These are phyloP conservation scores for Bufo bufo DNA, from an alignment of 2,113 vertebrate genomes.

Conservation along the genomic window DNA sequence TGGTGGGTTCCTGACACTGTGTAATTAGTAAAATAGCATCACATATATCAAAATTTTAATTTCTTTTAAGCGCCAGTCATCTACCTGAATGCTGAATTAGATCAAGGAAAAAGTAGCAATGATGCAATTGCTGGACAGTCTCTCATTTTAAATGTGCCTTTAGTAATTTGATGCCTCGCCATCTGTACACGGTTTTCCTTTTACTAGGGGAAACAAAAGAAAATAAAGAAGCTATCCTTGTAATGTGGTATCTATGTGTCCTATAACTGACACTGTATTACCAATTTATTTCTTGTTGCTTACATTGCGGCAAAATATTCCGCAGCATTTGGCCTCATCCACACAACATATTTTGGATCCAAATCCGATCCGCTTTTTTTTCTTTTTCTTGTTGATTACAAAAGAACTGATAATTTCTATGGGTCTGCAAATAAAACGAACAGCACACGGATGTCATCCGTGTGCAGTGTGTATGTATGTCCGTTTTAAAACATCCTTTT, in stretches of 20 bases:
- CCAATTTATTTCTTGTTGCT: background rate
- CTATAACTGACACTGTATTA: background rate
- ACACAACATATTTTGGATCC: too few relatives aligned
- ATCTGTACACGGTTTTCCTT: background rate
- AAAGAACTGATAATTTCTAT: too few relatives aligned
- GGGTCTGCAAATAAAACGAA: too few relatives aligned
- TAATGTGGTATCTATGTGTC: background rate
- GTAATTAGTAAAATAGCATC: background rate
- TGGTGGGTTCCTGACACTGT: background rate
- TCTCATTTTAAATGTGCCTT: background rate
- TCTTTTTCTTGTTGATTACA: too few relatives aligned
- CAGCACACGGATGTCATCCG: too few relatives aligned
- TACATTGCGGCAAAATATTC: background rate
- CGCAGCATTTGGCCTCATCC: too few relatives aligned
- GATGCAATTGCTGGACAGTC: background rate
- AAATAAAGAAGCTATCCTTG: background rate
- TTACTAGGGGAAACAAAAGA: background rate
- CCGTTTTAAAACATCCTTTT: too few relatives aligned
- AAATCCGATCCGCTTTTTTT: too few relatives aligned
- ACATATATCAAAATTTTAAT: conserved; percentile 7
- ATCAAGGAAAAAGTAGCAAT: background rate
- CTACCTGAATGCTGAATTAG: background rate
- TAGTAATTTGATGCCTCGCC: background rate
- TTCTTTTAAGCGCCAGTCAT: conserved; percentile 16
- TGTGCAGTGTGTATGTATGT: too few relatives aligned